Evolutionary conservation across 2,113 vertebrate species (phyloP), one percentile per base, ranked within the genome.

Genomic region (Brienomyrus brachyistius): DNA sequence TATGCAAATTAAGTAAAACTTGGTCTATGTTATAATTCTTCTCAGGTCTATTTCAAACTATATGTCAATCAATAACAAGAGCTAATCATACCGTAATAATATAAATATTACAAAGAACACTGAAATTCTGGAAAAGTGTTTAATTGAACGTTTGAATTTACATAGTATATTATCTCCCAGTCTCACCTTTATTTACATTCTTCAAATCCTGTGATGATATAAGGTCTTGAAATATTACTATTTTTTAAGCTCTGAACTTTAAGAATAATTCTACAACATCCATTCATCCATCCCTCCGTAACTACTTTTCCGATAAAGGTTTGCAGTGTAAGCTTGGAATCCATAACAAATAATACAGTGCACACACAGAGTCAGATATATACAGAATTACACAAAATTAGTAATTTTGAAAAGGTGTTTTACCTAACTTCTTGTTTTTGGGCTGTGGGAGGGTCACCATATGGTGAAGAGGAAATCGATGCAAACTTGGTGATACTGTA

Each of bases 1-100:
- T 89, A 84, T 84, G 77, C 77, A 84, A 89, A 84, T 62, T 4
- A 23, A n/a, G 21, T 54, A 62, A 62, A 84, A 84, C 51, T 35
- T 35, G 17, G 43, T 85, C 10, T 47, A 11, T 23, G 40, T 27
- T 56, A 59, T 40, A 70, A 45, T 47, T 84, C n/a, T 85, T 89
- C 51, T 59, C 51, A 6, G 40, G 19, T 47, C 21, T 88, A 45
- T 31, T 45, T 23, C 52, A 62, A 88, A 88, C n/a, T 47, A 56
- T 6, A 56, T 40, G 52, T 45, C 86, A 88, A 35, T 59, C 54
- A 88, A 43, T 35, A 59, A 35, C 19, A 21, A 56, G 19, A 88
- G 52, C 35, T 66, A 50, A 54, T 54, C 50, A n/a, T 31, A 54
- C 10, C 2, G 13, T 54, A 50, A 23, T 52, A 86, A 86, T 1